Conservation (phyloP, 1,140 invertebrate species). For the Periplaneta americana region DNA sequence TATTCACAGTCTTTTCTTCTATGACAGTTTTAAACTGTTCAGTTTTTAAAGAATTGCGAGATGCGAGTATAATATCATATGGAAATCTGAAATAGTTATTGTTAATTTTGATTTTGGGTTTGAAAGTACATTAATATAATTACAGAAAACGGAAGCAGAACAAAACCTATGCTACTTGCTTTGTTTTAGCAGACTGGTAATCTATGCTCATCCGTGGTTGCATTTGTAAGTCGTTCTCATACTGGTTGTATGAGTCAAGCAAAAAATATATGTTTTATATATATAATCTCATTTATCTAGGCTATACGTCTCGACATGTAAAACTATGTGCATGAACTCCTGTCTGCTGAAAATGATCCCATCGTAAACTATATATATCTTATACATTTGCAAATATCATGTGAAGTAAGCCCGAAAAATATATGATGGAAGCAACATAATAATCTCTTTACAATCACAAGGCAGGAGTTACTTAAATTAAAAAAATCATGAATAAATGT, state of each 20-base stretch:
- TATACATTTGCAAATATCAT: too few relatives aligned
- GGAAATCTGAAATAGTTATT: background rate
- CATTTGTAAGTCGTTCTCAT: background rate
- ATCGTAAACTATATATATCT: background rate
- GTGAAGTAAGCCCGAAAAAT: background rate
- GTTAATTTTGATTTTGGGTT: background rate
- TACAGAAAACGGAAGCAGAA: too few relatives aligned
- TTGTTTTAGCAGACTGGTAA: background rate
- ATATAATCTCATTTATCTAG: too few relatives aligned
- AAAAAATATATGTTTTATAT: background rate
- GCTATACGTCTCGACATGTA: background rate
- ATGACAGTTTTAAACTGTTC: background rate
- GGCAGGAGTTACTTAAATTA: background rate
- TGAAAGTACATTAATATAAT: background rate
- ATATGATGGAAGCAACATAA: background rate
- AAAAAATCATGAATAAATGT: background rate
- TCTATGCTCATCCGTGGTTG: background rate
- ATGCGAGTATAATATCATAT: background rate
- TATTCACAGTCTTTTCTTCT: background rate
- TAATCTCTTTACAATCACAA: background rate
- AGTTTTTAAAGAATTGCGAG: too few relatives aligned
- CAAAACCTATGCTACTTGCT: too few relatives aligned
- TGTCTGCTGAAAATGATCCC: background rate
- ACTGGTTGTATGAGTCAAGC: background rate
- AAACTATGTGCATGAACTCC: background rate